phyloP scores from a whole-genome alignment of 2,797 vertebrate species.

The Borostomias antarcticus region DNA sequence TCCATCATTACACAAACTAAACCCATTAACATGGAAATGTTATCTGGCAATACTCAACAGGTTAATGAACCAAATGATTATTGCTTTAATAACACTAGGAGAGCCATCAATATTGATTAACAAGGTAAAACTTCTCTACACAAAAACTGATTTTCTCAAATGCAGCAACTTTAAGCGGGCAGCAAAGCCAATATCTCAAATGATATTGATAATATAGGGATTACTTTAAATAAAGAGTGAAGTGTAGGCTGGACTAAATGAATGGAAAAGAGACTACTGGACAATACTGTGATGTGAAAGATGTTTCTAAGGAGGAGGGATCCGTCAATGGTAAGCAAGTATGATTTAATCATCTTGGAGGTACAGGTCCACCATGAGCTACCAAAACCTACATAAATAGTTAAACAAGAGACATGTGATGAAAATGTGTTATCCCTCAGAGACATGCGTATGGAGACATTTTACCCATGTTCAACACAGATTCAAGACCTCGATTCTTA shows the following conservation, averaged over 20 bases:
- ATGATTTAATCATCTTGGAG: conserved; percentile 44
- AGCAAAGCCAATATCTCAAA: too few species aligned
- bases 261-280: too few species aligned
- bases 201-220: too few species aligned
- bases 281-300: too few species aligned
- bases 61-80: conserved; percentile 45
- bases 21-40: conserved; percentile 1
- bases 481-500: conserved; percentile 30
- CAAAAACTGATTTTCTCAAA: too few species aligned
- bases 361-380: conserved; percentile 21
- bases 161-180: too few species aligned
- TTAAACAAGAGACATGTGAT: conserved; percentile 7
- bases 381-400: conserved; percentile 46
- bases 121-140: too few species aligned
- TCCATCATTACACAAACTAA: conserved; percentile 41
- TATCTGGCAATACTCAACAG: conserved; percentile 40
- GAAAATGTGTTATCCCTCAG: conserved; percentile 12
- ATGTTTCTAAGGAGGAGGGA: conserved; percentile 34
- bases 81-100: too few species aligned
- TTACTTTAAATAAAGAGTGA: too few species aligned
- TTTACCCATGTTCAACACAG: conserved; percentile 48
- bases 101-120: too few species aligned
- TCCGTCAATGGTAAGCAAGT: conserved; percentile 46
- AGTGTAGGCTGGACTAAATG: too few species aligned
- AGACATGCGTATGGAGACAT: conserved; percentile 45